phyloP scores from a whole-genome alignment of 2,797 vertebrate genomes.

The Forpus xanthops region DNA sequence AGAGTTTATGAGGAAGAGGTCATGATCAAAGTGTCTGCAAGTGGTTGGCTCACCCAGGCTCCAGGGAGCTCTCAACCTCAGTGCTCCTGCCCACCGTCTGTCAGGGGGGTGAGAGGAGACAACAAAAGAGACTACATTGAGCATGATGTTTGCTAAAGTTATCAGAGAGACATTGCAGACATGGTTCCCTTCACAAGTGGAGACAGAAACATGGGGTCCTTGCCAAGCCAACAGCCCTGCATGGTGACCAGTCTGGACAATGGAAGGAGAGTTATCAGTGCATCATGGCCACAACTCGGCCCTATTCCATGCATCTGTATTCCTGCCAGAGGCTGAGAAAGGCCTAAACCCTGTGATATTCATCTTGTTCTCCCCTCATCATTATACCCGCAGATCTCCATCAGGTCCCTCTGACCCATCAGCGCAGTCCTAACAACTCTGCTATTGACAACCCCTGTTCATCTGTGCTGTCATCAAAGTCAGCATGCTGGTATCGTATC shows the following conservation, averaged over 20 bases:
- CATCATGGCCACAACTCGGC: not conserved
- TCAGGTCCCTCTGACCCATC: slow-evolving; percentile 27
- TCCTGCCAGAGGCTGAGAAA: not conserved
- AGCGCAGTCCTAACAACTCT: not conserved
- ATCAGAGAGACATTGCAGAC: not conserved
- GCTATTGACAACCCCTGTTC: not conserved
- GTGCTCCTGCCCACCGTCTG: not conserved
- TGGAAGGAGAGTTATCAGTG: not conserved
- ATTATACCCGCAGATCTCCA: not conserved
- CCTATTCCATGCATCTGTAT: not conserved
- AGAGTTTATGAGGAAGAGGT: not conserved
- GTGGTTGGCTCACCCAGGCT: not conserved
- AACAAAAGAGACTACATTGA: not conserved
- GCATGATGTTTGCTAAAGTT: not conserved
- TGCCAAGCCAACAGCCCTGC: not conserved
- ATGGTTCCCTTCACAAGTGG: not conserved
- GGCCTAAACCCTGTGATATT: not conserved
- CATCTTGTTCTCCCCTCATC: not conserved
- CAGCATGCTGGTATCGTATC: not conserved
- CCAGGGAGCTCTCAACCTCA: not conserved
- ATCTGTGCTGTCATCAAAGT: not conserved
- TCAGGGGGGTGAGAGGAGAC: not conserved
- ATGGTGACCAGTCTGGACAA: not conserved
- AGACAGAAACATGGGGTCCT: not conserved
- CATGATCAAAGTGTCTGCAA: not conserved